These are phyloP conservation scores for Rhingia campestris DNA, from an alignment of 2,888 invertebrate species.

Conservation along the genomic window DNA sequence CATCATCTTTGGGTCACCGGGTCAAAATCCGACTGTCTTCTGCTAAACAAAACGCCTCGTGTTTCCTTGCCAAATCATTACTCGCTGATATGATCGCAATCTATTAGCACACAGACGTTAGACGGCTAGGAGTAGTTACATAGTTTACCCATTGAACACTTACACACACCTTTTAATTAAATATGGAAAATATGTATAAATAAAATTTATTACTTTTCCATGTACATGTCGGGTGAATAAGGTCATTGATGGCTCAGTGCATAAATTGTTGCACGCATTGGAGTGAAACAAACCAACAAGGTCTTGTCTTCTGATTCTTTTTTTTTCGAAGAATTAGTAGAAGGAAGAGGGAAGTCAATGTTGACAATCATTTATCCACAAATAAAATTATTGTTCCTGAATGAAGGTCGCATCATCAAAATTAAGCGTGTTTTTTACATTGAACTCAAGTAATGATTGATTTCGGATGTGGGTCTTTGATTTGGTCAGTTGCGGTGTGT, in stretches of 20 bases:
- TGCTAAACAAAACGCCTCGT: conserved; percentile 26
- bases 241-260: conserved; percentile 49
- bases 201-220: conserved; percentile 19
- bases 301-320: conserved; percentile 8
- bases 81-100: conserved; percentile 36
- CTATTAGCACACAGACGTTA: conserved; percentile 17
- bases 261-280: conserved; percentile 50
- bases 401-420: conserved; percentile 34
- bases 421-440: conserved; percentile 20
- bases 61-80: conserved; percentile 15
- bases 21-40: conserved; percentile 59
- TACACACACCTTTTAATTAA: conserved; percentile 61
- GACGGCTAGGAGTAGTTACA: neutral
- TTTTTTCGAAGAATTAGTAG: neutral
- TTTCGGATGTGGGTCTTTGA: neutral
- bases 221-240: conserved; percentile 50
- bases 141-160: conserved; percentile 41
- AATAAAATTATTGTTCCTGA: conserved; percentile 18
- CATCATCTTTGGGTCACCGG: conserved; percentile 42
- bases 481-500: conserved; percentile 9
- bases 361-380: conserved; percentile 43
- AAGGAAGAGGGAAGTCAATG: conserved; percentile 33
- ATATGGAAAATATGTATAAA: conserved; percentile 43
- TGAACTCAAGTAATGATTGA: conserved; percentile 38
- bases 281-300: conserved; percentile 46